Evolutionary conservation across 2,113 vertebrate species (phyloP).

Genomic region (Anser cygnoides): DNA sequence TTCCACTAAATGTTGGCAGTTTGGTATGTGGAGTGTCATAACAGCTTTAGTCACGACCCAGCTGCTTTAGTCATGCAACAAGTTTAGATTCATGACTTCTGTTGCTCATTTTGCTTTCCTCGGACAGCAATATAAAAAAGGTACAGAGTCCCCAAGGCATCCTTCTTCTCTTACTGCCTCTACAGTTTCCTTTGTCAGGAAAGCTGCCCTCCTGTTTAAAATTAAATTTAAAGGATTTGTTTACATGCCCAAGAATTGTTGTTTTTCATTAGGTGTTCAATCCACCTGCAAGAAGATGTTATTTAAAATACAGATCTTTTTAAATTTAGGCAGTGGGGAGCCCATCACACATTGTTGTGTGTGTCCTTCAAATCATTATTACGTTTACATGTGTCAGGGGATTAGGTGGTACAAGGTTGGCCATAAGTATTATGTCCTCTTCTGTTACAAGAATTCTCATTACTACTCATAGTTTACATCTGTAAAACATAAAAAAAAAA

Average conservation of each 20-base stretch:
- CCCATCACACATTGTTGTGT: neutral
- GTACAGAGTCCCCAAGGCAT: neutral
- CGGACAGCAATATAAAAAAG: neutral
- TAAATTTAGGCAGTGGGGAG: neutral
- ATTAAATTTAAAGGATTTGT: neutral
- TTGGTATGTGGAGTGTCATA: neutral
- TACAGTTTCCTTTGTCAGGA: neutral
- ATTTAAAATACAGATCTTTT: neutral
- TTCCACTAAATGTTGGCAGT: slow-evolving; percentile 1
- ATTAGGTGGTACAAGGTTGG: neutral
- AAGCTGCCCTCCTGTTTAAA: neutral
- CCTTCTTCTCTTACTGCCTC: neutral
- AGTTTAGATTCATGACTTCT: neutral
- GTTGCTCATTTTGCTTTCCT: slow-evolving; percentile 24
- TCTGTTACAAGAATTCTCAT: neutral
- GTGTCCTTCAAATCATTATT: neutral
- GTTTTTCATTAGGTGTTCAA: neutral
- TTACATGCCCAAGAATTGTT: neutral
- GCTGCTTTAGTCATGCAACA: slow-evolving; percentile 7
- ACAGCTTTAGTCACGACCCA: slow-evolving; percentile 33
- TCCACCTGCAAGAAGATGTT: neutral
- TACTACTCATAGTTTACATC: neutral
- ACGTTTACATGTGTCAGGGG: neutral
- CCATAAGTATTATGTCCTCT: neutral
- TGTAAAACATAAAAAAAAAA: neutral